Evolutionary conservation across 2,797 vertebrate genomes (phyloP), one percentile per base, ranked within the genome.

Genomic region (Gymnodraco acuticeps): DNA sequence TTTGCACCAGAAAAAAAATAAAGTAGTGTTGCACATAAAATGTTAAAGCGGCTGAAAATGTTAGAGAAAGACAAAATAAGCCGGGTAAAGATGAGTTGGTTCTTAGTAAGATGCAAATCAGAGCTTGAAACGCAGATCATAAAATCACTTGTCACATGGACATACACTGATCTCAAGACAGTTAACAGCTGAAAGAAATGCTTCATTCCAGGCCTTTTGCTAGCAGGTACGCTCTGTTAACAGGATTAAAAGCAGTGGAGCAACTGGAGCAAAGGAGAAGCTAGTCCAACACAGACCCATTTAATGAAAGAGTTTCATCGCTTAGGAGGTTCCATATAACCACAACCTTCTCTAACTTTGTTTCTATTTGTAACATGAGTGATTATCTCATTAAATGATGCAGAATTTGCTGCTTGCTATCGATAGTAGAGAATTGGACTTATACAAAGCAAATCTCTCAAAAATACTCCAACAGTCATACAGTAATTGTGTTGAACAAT

Each of bases 281-380:
- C 72, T 73, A 56, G 77, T 83, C 82, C 86, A 81, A 81, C 73
- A 78, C 63, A 75, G 75, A 82, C 46, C 73, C 27, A 43, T 13
- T 50, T 52, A 66, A 69, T 76, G 74, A 75, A 82, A 86, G 80
- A 80, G 70, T 61, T 82, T 82, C 78, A 88, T 82, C 88, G 83
- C 43, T 80, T 76, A 68, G 72, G 64, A 79, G 86, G 72, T 88
- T 86, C 72, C 69, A 72, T 14, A n/a, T n/a, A 4, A 0, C 65
- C 54, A 75, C 4, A 13, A 55, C 14, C 2, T 53, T 46, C 0
- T 31, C 9, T 33, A 13, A 47, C 10, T 62, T n/a, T 48, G 47
- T 64, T 10, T 0, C 2, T n/a, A 13, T 52, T 51, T 20, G 33
- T 27, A 27, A 52, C 50, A 56, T 8, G 2, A 19, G 3, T 54